Evolutionary conservation across 23 tunicate genomes (phyloP).

Genomic region (Halocynthia aurantium): DNA sequence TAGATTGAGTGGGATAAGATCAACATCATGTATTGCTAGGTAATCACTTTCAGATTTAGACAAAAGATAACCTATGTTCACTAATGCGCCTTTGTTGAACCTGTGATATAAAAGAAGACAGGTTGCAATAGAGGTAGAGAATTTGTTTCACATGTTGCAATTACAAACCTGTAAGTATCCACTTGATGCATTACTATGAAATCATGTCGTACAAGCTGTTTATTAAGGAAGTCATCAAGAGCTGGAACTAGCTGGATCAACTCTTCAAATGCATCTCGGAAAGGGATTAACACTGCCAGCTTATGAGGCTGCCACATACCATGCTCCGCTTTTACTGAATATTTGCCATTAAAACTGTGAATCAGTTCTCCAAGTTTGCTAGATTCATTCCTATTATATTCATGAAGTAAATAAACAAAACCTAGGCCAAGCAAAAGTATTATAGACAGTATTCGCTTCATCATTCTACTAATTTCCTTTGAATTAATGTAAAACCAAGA

Average conservation of each 20-base stretch:
- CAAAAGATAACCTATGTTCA: constrained; percentile 31
- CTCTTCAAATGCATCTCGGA: constrained; percentile 84
- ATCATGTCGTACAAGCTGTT: constrained; percentile 57
- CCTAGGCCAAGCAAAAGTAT: too few relatives aligned
- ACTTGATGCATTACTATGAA: constrained; percentile 75
- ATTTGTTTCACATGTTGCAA: too few relatives aligned
- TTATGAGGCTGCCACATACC: constrained; percentile 44
- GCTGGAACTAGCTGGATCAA: constrained; percentile 74
- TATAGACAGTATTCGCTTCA: too few relatives aligned
- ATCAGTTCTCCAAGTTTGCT: too few relatives aligned
- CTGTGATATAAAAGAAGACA: constrained; percentile 1
- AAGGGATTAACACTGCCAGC: constrained; percentile 79
- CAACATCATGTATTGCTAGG: constrained; percentile 33
- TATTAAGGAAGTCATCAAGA: constrained; percentile 68
- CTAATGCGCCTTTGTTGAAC: constrained; percentile 22
- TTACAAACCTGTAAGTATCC: constrained; percentile 59
- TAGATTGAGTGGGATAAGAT: constrained; percentile 13
- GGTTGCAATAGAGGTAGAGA: neutral
- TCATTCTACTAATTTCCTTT: too few relatives aligned
- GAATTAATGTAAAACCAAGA: too few relatives aligned
- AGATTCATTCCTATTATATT: too few relatives aligned
- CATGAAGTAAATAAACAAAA: too few relatives aligned
- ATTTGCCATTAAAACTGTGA: too few relatives aligned
- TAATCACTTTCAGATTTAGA: constrained; percentile 21
- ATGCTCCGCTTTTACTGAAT: neutral